Percentiles rank a stretch among this genome's conserved stretches.
phyloP scores from a whole-genome alignment of 2,797 vertebrate species.

The Melanotaenia nigrans region DNA sequence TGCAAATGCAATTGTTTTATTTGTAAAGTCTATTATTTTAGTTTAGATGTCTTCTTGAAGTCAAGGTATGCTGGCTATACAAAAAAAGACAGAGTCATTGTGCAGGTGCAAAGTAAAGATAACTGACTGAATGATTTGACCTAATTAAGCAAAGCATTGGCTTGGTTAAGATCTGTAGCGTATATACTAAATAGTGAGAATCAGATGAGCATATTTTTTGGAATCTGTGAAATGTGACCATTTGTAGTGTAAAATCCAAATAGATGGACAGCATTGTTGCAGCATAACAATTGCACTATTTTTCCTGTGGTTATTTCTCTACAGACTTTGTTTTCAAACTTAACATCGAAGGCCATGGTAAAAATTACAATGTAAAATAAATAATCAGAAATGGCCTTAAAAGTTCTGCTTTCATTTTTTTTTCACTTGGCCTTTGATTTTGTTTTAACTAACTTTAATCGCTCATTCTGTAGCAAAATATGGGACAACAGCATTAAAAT shows the following conservation, averaged over 20 bases:
- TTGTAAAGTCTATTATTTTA: conserved; percentile 37
- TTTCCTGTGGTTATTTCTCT: conserved; percentile 10
- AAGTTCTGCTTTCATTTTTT: conserved; percentile 40
- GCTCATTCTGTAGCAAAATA: conserved; percentile 33
- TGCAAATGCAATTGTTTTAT: conserved; percentile 30
- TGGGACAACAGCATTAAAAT: conserved; percentile 25
- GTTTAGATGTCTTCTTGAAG: conserved; percentile 43
- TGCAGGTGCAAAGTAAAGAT: conserved; percentile 21
- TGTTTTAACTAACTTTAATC: conserved; percentile 32
- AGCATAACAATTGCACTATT: conserved; percentile 21
- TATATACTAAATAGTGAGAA: conserved; percentile 48
- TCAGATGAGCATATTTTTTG: conserved; percentile 31
- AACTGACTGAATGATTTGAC: conserved; percentile 25
- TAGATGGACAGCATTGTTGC: conserved; percentile 12
- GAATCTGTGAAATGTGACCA: conserved; percentile 30
- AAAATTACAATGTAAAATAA: conserved; percentile 29
- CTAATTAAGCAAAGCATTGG: conserved; percentile 28
- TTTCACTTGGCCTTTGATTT: conserved; percentile 28
- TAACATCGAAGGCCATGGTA: conserved; percentile 5
- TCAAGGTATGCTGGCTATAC: conserved; percentile 45
- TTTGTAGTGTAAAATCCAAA: conserved; percentile 44
- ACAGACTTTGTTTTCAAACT: conserved; percentile 16
- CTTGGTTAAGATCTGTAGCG: conserved; percentile 24
- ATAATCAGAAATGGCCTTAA: conserved; percentile 68
- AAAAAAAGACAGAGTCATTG: conserved; percentile 47